phyloP scores from a whole-genome alignment of 2,113 vertebrate species.

The Burhinus oedicnemus region DNA sequence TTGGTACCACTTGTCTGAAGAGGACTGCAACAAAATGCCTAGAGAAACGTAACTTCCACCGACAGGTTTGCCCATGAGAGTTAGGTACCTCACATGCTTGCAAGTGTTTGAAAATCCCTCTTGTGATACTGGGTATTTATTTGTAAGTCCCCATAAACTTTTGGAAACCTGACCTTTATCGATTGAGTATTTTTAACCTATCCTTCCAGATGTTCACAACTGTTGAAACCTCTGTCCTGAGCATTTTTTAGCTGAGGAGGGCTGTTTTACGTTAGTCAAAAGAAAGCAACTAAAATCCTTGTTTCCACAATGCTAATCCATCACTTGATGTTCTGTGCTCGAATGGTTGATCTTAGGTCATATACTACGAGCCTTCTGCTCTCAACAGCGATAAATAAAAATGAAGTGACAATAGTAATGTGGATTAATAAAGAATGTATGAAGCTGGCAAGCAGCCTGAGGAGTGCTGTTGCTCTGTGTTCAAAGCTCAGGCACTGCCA shows the following conservation, averaged over 20 bases:
- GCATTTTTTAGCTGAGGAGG: rapidly evolving
- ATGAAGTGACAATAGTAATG: background rate
- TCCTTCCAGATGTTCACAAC: background rate
- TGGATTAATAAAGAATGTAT: background rate
- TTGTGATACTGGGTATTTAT: background rate
- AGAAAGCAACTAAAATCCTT: background rate
- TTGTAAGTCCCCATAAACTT: background rate
- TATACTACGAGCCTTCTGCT: background rate
- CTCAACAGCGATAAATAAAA: background rate
- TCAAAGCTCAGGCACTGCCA: background rate
- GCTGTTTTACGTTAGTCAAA: background rate
- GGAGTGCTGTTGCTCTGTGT: background rate
- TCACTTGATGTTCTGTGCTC: background rate
- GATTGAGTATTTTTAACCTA: background rate
- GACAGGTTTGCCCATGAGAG: rapidly evolving
- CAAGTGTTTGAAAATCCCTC: background rate
- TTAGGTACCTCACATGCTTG: rapidly evolving
- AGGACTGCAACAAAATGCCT: background rate
- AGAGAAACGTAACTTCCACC: background rate
- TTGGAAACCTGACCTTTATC: background rate
- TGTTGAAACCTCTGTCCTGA: background rate
- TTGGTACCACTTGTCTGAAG: background rate
- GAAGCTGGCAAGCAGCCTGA: background rate
- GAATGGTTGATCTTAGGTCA: background rate
- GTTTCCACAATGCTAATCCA: background rate